Base-by-base conservation (phyloP, 2,888 invertebrate genomes). In the Ophion obscuratus region DNA sequence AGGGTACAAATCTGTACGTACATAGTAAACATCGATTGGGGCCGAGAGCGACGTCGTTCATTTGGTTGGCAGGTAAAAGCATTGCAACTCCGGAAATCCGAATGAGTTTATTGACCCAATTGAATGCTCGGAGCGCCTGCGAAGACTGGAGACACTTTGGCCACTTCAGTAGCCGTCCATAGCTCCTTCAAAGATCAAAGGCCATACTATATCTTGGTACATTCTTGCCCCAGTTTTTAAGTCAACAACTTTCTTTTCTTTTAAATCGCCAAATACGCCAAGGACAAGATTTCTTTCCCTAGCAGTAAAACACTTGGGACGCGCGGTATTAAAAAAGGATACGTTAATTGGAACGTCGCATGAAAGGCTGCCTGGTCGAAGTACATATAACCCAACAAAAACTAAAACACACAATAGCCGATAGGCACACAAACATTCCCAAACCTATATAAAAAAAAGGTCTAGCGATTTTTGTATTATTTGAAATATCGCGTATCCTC, bases 81-180 rank as follows among this genome's bases (percentile, higher is more conserved):
- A 27, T 27, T 27, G 53, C 47, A 70, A 70, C 53, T 53, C 47
- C 44, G 47, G 53, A 53, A 27, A 27, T 47, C 70, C n/a, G n/a
- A n/a, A n/a, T 70, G 47, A 70, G 53, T 53, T 70, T 53, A 70
- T 70, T 70, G 70, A 70, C 70, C 70, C 70, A 70, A 70, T 70
- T 70, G 70, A 44, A 70, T 70, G 17, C 53, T 20, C 6, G 70
- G 27, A 9, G 70, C 27, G 53, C 27, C 70, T 17, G 24, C 24
- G 27, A 24, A 70, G 11, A 14, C 53, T 24, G 53, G 47, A 70
- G 27, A 70, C 14, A 11, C 47, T 14, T 10, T 10, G 14, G 70
- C 70, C 27, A 70, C 53, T 70, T 47, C 11, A 7, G 27, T 27
- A 9, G 27, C 70, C 27, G 47, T 44, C 27, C 24, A n/a, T 24